phyloP scores from a whole-genome alignment of 2,888 invertebrate species.

The Isoperla grammatica region DNA sequence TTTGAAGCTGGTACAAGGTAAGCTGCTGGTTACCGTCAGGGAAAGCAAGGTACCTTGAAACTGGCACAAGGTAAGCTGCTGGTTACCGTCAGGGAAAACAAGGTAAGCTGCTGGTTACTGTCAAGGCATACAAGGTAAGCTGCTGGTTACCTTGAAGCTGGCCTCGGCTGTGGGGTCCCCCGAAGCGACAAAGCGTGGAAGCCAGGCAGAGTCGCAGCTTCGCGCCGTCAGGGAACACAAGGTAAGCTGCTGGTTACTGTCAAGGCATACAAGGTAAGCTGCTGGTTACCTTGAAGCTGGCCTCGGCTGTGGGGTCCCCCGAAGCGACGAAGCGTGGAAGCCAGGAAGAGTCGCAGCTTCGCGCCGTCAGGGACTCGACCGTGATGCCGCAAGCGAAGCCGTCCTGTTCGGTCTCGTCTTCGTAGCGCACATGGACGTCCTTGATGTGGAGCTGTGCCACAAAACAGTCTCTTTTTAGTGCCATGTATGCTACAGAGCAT shows the following conservation, averaged over 20 bases:
- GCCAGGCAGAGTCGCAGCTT: constrained; percentile 88
- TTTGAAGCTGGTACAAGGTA: no score
- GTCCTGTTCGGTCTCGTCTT: constrained; percentile 71
- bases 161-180: constrained; percentile 41
- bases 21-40: no score
- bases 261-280: no score
- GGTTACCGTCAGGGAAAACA: no score
- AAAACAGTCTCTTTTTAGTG: neutral
- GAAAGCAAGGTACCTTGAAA: no score
- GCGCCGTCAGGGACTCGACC: constrained; percentile 80
- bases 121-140: no score
- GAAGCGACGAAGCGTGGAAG: constrained; percentile 61
- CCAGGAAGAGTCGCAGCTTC: constrained; percentile 91
- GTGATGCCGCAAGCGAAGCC: constrained; percentile 83
- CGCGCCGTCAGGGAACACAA: constrained; percentile 85
- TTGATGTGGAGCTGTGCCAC: constrained; percentile 71
- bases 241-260: no score
- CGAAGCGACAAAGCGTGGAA: constrained; percentile 61
- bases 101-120: no score
- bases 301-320: constrained; percentile 41
- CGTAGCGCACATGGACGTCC: constrained; percentile 94
- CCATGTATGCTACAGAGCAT: neutral
- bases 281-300: constrained; percentile 9
- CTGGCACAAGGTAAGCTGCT: no score
- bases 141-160: constrained; percentile 8